phyloP scores from a whole-genome alignment of 1,140 invertebrate genomes.

The Stratiolaelaps scimitus region DNA sequence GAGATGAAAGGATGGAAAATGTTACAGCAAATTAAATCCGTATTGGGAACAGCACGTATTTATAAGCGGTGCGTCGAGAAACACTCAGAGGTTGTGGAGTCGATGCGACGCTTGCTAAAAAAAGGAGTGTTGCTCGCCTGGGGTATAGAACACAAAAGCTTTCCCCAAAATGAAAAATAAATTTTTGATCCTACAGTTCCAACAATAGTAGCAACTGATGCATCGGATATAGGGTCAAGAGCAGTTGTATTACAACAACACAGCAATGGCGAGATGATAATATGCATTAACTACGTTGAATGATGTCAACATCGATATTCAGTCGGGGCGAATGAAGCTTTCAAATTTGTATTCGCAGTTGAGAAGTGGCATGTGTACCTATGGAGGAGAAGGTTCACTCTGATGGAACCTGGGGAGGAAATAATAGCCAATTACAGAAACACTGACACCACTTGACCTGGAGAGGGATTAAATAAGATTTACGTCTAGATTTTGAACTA shows the following conservation, averaged over 20 bases:
- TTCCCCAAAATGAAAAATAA: background rate
- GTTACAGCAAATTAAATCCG: background rate
- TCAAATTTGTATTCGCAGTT: background rate
- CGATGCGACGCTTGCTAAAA: background rate
- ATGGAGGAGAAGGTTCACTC: too few relatives aligned
- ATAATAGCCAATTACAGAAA: background rate
- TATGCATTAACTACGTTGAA: too few relatives aligned
- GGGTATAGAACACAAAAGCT: background rate
- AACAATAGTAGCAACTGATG: conserved; percentile 1
- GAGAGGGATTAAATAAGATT: background rate
- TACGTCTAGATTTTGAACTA: background rate
- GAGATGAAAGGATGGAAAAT: background rate
- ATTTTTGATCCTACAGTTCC: background rate
- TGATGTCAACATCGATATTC: too few relatives aligned
- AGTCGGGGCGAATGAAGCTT: background rate
- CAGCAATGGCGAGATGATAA: too few relatives aligned
- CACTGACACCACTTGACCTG: background rate
- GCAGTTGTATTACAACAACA: too few relatives aligned
- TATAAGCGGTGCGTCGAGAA: background rate
- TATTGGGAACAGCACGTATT: conserved; percentile 3
- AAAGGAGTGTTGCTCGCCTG: background rate
- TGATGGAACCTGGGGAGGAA: background rate
- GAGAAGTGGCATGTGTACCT: too few relatives aligned
- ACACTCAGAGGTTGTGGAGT: background rate
- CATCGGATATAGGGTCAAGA: background rate